Conservation (phyloP, 2,113 vertebrate species). For the Pelodiscus sinensis region DNA sequence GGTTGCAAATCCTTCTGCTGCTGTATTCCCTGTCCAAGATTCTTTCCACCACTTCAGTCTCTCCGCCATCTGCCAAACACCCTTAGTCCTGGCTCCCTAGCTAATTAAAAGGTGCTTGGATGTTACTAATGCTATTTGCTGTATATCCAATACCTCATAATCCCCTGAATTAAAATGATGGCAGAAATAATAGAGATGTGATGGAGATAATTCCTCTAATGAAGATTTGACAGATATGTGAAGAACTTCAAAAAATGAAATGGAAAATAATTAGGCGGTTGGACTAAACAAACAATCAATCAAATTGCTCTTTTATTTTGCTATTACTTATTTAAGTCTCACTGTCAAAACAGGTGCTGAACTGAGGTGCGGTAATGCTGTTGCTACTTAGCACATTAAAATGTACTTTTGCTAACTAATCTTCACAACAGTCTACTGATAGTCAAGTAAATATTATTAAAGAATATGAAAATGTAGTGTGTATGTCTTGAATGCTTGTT, state of each 20-base stretch:
- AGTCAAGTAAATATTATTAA: background rate
- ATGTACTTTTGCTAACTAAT: background rate
- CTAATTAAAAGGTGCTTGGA: slow-evolving; percentile 54
- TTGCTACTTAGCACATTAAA: background rate
- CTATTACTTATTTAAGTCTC: background rate
- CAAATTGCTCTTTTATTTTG: slow-evolving; percentile 57
- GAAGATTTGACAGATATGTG: slow-evolving; percentile 60
- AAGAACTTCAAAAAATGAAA: slow-evolving; percentile 55
- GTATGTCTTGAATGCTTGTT: background rate
- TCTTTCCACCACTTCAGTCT: background rate
- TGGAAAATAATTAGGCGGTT: slow-evolving; percentile 63
- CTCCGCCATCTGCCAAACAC: slow-evolving; percentile 30
- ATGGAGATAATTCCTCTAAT: slow-evolving; percentile 56
- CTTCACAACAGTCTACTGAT: background rate
- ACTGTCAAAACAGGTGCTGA: slow-evolving; percentile 42
- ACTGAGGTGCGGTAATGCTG: background rate
- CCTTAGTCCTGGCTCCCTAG: background rate
- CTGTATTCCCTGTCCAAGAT: slow-evolving; percentile 25
- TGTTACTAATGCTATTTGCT: slow-evolving; percentile 31
- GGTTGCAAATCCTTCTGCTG: background rate
- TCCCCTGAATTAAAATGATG: slow-evolving; percentile 47
- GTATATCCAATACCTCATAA: slow-evolving; percentile 23
- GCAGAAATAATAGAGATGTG: slow-evolving; percentile 48
- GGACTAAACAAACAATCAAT: slow-evolving; percentile 68
- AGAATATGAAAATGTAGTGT: background rate